These are phyloP conservation scores for Euschistus heros DNA, from an alignment of 1,140 invertebrate species.

Conservation along the genomic window DNA sequence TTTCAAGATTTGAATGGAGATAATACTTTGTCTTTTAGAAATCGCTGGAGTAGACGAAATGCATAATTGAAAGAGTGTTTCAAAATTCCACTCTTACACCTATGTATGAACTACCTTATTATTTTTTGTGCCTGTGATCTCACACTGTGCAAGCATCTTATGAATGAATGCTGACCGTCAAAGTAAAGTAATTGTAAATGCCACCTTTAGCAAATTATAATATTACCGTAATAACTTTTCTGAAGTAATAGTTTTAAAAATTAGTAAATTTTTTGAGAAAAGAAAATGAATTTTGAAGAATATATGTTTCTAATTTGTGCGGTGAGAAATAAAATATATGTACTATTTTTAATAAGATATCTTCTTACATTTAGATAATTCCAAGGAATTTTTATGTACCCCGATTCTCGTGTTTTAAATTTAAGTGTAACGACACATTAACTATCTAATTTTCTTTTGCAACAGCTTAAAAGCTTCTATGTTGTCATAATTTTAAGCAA, in stretches of 20 bases:
- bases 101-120: conserved; percentile 10
- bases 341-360: no score
- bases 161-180: not conserved
- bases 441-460: not conserved
- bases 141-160: conserved; percentile 1
- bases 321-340: no score
- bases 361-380: no score
- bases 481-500: not conserved
- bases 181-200: not conserved
- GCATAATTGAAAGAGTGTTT: conserved; percentile 7
- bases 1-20: conserved; percentile 1
- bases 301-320: not conserved
- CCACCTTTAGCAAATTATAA: not conserved
- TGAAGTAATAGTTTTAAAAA: not conserved
- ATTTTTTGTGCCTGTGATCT: conserved; percentile 16
- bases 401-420: no score
- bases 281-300: not conserved
- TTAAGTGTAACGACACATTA: no score
- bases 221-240: not conserved
- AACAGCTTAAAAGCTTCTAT: not conserved
- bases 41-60: conserved; percentile 1
- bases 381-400: no score
- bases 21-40: not conserved
- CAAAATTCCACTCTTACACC: conserved; percentile 2
- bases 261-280: not conserved